Conservation (phyloP, 2,888 invertebrate genomes). For the Microctonus aethiopoides region DNA sequence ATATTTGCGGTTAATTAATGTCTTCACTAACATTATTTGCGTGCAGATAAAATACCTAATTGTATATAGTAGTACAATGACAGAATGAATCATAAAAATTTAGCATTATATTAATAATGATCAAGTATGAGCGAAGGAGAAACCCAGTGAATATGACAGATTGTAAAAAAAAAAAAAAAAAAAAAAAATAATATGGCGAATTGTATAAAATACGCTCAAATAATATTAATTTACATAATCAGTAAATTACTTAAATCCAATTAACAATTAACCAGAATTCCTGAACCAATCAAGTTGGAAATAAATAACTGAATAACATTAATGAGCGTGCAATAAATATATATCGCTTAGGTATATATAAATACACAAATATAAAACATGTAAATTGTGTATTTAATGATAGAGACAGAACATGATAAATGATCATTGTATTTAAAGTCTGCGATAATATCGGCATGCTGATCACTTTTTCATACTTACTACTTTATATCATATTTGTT, state of each 20-base stretch:
- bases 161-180: neutral
- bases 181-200: slow-evolving; percentile 19
- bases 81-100: slow-evolving; percentile 43
- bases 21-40: slow-evolving; percentile 54
- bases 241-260: neutral
- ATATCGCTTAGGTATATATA: slow-evolving; percentile 38
- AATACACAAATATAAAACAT: neutral
- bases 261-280: neutral
- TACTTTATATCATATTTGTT: too few species aligned
- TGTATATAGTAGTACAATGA: slow-evolving; percentile 60
- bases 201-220: slow-evolving; percentile 43
- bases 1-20: slow-evolving; percentile 60
- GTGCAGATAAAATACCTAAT: slow-evolving; percentile 52
- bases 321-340: slow-evolving; percentile 38
- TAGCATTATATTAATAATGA: slow-evolving; percentile 38
- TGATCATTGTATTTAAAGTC: neutral
- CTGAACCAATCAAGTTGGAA: neutral
- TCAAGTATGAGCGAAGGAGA: slow-evolving; percentile 41
- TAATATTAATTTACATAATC: slow-evolving; percentile 33
- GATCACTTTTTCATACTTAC: too few species aligned
- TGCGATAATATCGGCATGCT: neutral
- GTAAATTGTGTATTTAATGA: neutral
- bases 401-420: neutral
- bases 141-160: slow-evolving; percentile 33
- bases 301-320: slow-evolving; percentile 22